Conservation (phyloP, 1,140 invertebrate species). For the Zophobas morio region DNA sequence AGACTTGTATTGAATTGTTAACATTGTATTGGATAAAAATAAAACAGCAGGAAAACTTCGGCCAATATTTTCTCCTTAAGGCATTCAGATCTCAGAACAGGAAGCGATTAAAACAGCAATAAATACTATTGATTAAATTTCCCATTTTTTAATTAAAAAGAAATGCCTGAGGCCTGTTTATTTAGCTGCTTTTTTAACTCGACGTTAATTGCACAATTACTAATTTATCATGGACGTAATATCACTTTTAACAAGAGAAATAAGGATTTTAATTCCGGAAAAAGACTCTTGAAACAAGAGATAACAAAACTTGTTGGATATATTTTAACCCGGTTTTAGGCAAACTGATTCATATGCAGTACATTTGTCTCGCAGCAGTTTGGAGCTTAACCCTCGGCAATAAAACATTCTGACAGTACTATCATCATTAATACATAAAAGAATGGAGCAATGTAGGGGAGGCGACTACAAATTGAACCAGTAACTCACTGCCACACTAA, state of each 20-base stretch:
- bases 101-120: slow-evolving; percentile 28
- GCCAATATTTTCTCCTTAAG: slow-evolving; percentile 33
- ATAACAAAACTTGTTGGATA: slow-evolving; percentile 1
- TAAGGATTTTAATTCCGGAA: neutral
- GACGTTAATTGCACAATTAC: neutral
- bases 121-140: slow-evolving; percentile 26
- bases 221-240: neutral
- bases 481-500: too few relatives aligned
- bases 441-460: neutral
- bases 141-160: slow-evolving; percentile 30
- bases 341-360: slow-evolving; percentile 4
- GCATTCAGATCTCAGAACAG: neutral
- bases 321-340: neutral
- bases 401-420: neutral
- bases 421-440: slow-evolving; percentile 12
- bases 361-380: slow-evolving; percentile 2
- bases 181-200: neutral
- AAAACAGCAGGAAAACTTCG: slow-evolving; percentile 33
- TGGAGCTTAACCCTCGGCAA: neutral
- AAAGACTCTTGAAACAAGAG: neutral
- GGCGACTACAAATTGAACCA: too few relatives aligned
- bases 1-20: slow-evolving; percentile 42
- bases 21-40: slow-evolving; percentile 19
- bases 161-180: slow-evolving; percentile 2
- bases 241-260: neutral